phyloP scores from a whole-genome alignment of 2,888 invertebrate species.

The Chrysina gloriosa region DNA sequence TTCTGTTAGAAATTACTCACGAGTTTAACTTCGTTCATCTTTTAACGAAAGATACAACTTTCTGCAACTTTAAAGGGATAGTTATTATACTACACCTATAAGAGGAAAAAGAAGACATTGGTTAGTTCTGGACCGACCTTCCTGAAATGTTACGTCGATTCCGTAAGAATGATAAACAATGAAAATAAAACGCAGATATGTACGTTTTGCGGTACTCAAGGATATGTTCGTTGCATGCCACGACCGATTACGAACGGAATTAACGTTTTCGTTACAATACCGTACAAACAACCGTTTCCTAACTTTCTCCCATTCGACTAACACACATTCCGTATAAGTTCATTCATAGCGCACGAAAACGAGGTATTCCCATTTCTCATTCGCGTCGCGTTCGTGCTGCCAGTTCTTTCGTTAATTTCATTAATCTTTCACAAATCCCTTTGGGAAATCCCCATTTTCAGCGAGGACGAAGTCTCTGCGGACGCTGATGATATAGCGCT shows the following conservation, averaged over 20 bases:
- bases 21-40: too few species aligned
- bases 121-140: too few species aligned
- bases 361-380: conserved; percentile 5
- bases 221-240: background rate
- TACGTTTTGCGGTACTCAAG: background rate
- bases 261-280: background rate
- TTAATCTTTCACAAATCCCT: conserved; percentile 27
- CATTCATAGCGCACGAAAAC: background rate
- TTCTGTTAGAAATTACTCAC: too few species aligned
- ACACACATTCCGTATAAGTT: conserved; percentile 1
- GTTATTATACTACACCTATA: too few species aligned
- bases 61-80: too few species aligned
- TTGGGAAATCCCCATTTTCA: conserved; percentile 9
- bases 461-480: background rate
- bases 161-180: background rate
- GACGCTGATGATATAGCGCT: background rate
- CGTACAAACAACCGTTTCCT: conserved; percentile 10
- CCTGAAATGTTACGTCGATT: background rate
- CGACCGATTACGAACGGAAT: background rate
- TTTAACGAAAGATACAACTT: too few species aligned
- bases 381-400: background rate
- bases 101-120: background rate
- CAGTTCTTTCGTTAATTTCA: background rate
- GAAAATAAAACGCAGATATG: background rate
- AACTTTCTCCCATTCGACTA: conserved; percentile 11